A percentile compares a stretch with the other conserved stretches of the same genome.
These are phyloP conservation scores for Cirrhinus molitorella DNA, from an alignment of 2,797 vertebrate genomes.

Conservation along the genomic window DNA sequence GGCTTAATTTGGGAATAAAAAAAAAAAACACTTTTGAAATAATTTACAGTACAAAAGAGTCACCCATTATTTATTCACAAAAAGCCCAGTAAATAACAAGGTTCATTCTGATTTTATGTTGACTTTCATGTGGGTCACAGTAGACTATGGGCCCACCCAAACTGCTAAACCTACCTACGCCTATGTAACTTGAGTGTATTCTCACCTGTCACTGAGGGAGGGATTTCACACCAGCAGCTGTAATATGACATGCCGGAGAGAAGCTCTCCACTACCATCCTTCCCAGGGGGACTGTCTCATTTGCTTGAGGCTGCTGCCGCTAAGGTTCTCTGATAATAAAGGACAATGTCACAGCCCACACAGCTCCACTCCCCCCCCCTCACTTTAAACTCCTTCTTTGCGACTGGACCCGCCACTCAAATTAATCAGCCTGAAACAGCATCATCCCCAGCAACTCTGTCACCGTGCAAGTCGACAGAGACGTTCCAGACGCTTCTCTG, in stretches of 20 bases:
- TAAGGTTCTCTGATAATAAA: constrained; percentile 55
- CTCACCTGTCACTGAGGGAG: not conserved
- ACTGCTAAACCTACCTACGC: not conserved
- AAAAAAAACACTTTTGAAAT: no score
- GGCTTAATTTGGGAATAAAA: not conserved
- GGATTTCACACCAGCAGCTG: constrained; percentile 6
- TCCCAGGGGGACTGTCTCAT: constrained; percentile 54
- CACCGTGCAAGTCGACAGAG: constrained; percentile 31
- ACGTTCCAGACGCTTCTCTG: constrained; percentile 47
- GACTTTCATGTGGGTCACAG: not conserved
- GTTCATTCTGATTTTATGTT: not conserved
- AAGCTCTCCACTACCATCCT: constrained; percentile 41
- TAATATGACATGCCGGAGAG: constrained; percentile 28
- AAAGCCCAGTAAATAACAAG: not conserved
- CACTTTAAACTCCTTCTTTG: constrained; percentile 11
- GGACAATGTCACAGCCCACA: constrained; percentile 55
- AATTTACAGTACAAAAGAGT: no score
- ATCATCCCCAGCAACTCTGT: constrained; percentile 49
- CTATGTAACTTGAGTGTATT: not conserved
- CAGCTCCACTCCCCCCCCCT: constrained; percentile 8
- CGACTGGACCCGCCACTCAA: constrained; percentile 51
- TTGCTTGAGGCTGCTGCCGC: constrained; percentile 53
- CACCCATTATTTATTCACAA: not conserved
- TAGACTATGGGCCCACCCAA: not conserved
- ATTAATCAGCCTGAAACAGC: constrained; percentile 60